A percentile compares a stretch with the other conserved stretches of the same genome.
Evolutionary conservation across 2,113 vertebrate genomes (phyloP).

Genomic region (Montifringilla adamsi): DNA sequence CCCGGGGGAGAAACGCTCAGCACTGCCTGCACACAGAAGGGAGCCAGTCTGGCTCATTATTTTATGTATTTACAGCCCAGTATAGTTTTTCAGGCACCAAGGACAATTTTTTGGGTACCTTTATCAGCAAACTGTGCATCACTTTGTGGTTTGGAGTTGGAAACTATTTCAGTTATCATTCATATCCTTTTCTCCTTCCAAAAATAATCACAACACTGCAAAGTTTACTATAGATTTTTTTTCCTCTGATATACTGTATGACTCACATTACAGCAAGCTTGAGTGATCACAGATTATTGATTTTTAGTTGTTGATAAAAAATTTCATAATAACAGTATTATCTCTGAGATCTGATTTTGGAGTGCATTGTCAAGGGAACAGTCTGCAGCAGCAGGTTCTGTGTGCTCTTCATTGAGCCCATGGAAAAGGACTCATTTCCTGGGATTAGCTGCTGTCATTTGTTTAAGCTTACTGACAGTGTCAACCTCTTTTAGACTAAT

Average conservation of each 20-base stretch:
- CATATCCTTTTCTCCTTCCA: not conserved
- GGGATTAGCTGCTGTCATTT: not conserved
- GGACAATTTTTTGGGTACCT: not conserved
- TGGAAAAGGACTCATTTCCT: not conserved
- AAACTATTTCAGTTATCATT: not conserved
- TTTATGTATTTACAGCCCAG: not conserved
- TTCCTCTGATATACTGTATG: not conserved
- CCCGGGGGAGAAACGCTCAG: not conserved
- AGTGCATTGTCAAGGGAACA: not conserved
- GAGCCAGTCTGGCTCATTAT: not conserved
- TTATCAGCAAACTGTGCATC: constrained; percentile 1
- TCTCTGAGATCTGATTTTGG: constrained; percentile 4
- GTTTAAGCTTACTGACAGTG: not conserved
- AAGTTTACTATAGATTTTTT: not conserved
- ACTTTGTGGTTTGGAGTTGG: not conserved
- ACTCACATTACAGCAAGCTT: not conserved
- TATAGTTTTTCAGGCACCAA: not conserved
- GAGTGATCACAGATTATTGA: constrained; percentile 24
- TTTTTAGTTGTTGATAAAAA: constrained; percentile 46
- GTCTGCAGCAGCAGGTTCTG: not conserved
- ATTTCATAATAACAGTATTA: constrained; percentile 22
- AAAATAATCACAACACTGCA: not conserved
- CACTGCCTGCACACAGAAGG: not conserved
- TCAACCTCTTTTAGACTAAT: not conserved
- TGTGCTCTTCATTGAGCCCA: not conserved